Base-by-base conservation (phyloP, 1,140 invertebrate genomes). In the Neodiprion lecontei region DNA sequence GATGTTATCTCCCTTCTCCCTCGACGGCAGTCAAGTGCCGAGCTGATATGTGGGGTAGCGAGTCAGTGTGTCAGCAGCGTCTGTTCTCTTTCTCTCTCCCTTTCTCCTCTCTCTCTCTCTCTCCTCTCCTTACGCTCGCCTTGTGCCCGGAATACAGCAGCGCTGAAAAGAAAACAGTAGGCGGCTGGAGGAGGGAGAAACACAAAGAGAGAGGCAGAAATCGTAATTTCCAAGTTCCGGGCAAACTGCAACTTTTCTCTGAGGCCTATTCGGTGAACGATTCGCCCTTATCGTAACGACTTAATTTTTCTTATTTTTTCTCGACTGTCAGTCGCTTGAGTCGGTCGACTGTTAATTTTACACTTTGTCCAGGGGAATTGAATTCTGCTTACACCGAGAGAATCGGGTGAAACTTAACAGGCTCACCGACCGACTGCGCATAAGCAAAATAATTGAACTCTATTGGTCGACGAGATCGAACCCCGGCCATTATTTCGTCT, bases 21-120 rank as follows among this genome's bases (percentile, higher is more conserved):
- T 74, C 48, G 65, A 49, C 21, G 53, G 14, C 73, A 48, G n/a
- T 50, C 65, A 67, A 47, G n/a, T 68, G 48, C 61, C 50, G n/a
- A 65, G 69, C 88, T 87, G 86, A 84, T 88, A 88, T 88, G 87
- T 88, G 86, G 87, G 87, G 84, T 88, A 88, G 87, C 86, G 85
- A 88, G 87, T 88, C 86, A 88, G 87, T 88, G 78, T 88, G 87
- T 88, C 87, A 88, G 87, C 86, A 84, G 83, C 84, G 84, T 81
- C 80, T 81, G 78, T 86, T 85, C 87, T 80, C 80, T 81, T 83
- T 81, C 79, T 76, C 50, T 69, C 73, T 80, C 77, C 82, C 80
- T 81, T 82, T 83, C 82, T 78, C 84, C 48, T 66, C 65, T 75
- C 69, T 69, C 49, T 72, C 14, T 61, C 48, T 70, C 61, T 9